Conservation (phyloP, 2,888 invertebrate genomes). For the Brachyopa scutellaris region DNA sequence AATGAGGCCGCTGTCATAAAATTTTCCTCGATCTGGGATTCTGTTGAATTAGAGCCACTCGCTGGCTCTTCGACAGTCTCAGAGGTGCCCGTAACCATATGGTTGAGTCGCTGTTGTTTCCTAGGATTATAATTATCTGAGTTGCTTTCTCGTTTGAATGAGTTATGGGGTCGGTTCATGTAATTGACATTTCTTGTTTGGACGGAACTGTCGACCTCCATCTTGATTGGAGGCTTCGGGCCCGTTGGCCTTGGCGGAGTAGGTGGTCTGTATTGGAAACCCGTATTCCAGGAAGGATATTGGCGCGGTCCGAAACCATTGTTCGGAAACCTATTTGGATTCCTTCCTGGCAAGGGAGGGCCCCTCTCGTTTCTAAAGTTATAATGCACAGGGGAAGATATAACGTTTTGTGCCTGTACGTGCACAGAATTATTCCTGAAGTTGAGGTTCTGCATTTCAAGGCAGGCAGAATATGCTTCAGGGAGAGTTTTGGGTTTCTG, state of each 20-base stretch:
- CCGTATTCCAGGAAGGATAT: neutral
- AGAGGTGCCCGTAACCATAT: neutral
- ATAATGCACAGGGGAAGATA: conserved; percentile 2
- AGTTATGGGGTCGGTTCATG: conserved; percentile 10
- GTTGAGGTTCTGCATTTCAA: conserved; percentile 53
- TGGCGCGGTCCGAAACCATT: neutral
- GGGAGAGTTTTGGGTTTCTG: conserved; percentile 41
- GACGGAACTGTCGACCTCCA: neutral
- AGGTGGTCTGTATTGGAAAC: neutral
- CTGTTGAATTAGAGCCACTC: neutral
- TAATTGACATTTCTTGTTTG: conserved; percentile 2
- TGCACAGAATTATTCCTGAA: conserved; percentile 14
- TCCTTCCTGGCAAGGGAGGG: neutral
- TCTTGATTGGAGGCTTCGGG: conserved; percentile 17
- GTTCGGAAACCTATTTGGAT: too few relatives aligned
- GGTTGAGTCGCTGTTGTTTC: conserved; percentile 28
- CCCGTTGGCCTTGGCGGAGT: neutral
- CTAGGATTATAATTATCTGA: conserved; percentile 5
- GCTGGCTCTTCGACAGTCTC: neutral
- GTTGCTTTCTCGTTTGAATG: conserved; percentile 1
- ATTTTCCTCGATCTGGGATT: conserved; percentile 4
- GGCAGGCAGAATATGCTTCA: conserved; percentile 53
- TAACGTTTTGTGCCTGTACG: conserved; percentile 1
- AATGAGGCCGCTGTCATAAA: conserved; percentile 19
- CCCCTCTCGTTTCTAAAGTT: neutral